Evolutionary conservation across 2,113 vertebrate genomes (phyloP), one percentile per base, ranked within the genome.

Genomic region (Phylloscopus trochiloides): DNA sequence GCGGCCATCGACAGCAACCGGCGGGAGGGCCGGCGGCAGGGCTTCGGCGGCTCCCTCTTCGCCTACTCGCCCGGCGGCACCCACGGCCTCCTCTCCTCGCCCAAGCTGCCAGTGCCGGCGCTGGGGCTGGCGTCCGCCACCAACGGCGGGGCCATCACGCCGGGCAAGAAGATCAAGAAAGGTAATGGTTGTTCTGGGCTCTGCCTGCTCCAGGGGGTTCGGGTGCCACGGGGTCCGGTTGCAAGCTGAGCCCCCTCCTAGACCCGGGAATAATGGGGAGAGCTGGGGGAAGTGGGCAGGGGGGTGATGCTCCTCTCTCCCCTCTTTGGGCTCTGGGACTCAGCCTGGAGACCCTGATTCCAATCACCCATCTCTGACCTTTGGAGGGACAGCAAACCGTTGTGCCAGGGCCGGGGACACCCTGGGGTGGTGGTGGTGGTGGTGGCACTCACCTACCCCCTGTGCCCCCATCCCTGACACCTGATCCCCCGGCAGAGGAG

Each of bases 1-100:
- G 99, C 98, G 0, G 99, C 99, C 96, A 99, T 99, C 15, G 99
- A 99, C 98, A 99, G 99, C 95, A 99, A 99, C 97, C 98, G 99
- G 16, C 96, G 99, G 9, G 99, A 99, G 93, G 99, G 99, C 28
- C 98, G 99, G 18, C 98, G 99, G 43, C 99, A 99, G 92, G 98
- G 99, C 88, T 99, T 99, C 2, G 98, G 99, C 9, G 98, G 98
- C 95, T 98, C 99, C 11, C 98, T 99, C 84, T 99, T 99, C 36
- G 97, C 98, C 91, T 99, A 99, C 96, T 99, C 99, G 0, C 99
- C 99, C 2, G 97, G 99, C 0, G 98, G 99, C 61, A 99, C 99
- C 2, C 99, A 99, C 20, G 92, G 98, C 94, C 98, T 99, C 98
- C 98, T 99, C 38, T 98, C 99, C 73, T 99, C 99, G 0, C 98